Percentiles rank a stretch among this genome's conserved stretches.
phyloP scores from a whole-genome alignment of 2,113 vertebrate genomes.

The Hemibagrus wyckioides region DNA sequence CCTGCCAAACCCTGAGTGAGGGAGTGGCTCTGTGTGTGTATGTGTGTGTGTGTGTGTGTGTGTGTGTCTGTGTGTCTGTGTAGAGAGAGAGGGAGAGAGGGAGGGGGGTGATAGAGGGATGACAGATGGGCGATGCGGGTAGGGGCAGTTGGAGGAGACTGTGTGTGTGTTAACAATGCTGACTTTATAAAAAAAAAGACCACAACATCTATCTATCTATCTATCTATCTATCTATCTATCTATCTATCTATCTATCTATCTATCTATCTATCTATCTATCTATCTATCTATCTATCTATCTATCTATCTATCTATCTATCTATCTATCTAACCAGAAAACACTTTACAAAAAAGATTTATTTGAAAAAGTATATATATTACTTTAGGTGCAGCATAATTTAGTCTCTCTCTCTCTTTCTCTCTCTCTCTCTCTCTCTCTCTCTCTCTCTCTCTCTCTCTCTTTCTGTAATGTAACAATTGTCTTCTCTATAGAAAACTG shows the following conservation, averaged over 20 bases:
- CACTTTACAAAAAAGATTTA: neutral
- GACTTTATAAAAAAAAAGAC: neutral
- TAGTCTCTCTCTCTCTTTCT: conserved; percentile 18
- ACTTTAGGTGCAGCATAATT: neutral
- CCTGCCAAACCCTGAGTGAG: conserved; percentile 36
- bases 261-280: conserved; percentile 35
- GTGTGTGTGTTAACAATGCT: conserved; percentile 15
- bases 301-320: too few species aligned
- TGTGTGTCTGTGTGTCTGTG: neutral
- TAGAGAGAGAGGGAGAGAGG: neutral
- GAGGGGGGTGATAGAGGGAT: conserved; percentile 23
- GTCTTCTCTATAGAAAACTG: conserved; percentile 21
- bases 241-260: conserved; percentile 27
- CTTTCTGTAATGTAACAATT: too few species aligned
- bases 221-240: neutral
- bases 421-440: conserved; percentile 33
- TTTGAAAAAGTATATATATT: neutral
- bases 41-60: conserved; percentile 13
- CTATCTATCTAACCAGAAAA: too few species aligned
- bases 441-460: conserved; percentile 14
- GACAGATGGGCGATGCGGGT: conserved; percentile 45
- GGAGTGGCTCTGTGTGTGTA: conserved; percentile 14
- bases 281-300: neutral
- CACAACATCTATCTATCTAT: neutral
- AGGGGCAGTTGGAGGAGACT: conserved; percentile 23